Percentiles rank a stretch among this genome's conserved stretches.
Evolutionary conservation across 1,140 invertebrate species (phyloP).

Genomic region (Adelges cooleyi): DNA sequence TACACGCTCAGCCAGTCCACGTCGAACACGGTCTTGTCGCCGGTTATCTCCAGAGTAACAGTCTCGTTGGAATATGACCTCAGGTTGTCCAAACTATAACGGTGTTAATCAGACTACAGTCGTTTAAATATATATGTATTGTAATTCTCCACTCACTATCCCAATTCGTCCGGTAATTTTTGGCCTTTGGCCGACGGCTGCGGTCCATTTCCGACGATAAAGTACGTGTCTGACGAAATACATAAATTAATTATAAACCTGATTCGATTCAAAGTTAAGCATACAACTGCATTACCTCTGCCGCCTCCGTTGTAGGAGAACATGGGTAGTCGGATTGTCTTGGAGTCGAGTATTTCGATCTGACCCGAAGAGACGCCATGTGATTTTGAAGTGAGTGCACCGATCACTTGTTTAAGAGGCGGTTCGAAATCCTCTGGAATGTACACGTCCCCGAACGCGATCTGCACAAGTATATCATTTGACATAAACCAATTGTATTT

Average conservation of each 20-base stretch:
- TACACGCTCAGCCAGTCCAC: slow-evolving; percentile 77
- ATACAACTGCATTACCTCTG: slow-evolving; percentile 40
- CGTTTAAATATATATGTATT: neutral
- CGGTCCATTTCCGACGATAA: slow-evolving; percentile 79
- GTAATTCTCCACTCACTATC: slow-evolving; percentile 61
- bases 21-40: slow-evolving; percentile 68
- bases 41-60: slow-evolving; percentile 64
- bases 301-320: slow-evolving; percentile 62
- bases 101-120: slow-evolving; percentile 4
- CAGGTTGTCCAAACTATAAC: slow-evolving; percentile 55
- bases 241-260: neutral
- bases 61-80: slow-evolving; percentile 59
- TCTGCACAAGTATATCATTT: no score
- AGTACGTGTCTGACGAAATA: slow-evolving; percentile 52
- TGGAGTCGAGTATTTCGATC: slow-evolving; percentile 66
- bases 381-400: slow-evolving; percentile 54
- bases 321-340: slow-evolving; percentile 62
- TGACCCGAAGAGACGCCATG: slow-evolving; percentile 59
- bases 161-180: slow-evolving; percentile 79
- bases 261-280: neutral
- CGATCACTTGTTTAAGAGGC: slow-evolving; percentile 59
- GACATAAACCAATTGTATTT: no score
- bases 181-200: slow-evolving; percentile 66
- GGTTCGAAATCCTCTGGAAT: slow-evolving; percentile 84
- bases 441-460: slow-evolving; percentile 79